Evolutionary conservation across 2,797 vertebrate genomes (phyloP), one percentile per base, ranked within the genome.

Genomic region (Girardinus metallicus): DNA sequence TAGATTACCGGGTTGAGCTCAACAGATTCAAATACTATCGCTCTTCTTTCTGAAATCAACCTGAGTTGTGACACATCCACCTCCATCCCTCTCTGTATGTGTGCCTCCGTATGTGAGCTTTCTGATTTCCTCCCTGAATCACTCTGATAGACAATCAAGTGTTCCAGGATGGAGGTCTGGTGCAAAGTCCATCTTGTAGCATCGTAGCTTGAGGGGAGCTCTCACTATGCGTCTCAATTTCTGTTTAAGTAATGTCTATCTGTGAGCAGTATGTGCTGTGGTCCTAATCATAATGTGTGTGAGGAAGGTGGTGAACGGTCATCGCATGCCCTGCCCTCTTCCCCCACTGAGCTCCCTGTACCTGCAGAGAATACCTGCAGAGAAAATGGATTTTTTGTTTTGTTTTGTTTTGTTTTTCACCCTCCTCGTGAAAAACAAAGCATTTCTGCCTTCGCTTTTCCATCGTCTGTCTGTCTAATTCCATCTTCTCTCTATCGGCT

Each of bases 371-470:
- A 84, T 81, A 81, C 87, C 88, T 89, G 85, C 86, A 90, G 80
- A 89, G 90, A 91, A 92, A 91, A 92, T 89, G 3, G 79, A 85
- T 93, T 93, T 91, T 80, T 89, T 55, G 34, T 87, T 91, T 82
- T 89, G 49, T 36, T 87, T 86, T 79, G 83, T n/a, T n/a, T 86
- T 82, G 85, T 76, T 84, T 86, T 82, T 76, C 77, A 71, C 77
- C 74, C 81, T 74, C 57, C 55, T 47, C 73, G 39, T n/a, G n/a
- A n/a, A n/a, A n/a, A n/a, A n/a, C n/a, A n/a, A n/a, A n/a, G n/a
- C 29, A 34, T 64, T 44, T 79, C 66, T 21, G 11, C 46, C 10
- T 41, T 41, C 0, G n/a, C 62, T 39, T 31, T 34, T 11, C 13
- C 5, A 1, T 47, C n/a, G 31, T 39, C 13, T 71, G 26, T 53